Evolutionary conservation across 2,888 invertebrate species (phyloP).

Genomic region (Rhagium mordax): DNA sequence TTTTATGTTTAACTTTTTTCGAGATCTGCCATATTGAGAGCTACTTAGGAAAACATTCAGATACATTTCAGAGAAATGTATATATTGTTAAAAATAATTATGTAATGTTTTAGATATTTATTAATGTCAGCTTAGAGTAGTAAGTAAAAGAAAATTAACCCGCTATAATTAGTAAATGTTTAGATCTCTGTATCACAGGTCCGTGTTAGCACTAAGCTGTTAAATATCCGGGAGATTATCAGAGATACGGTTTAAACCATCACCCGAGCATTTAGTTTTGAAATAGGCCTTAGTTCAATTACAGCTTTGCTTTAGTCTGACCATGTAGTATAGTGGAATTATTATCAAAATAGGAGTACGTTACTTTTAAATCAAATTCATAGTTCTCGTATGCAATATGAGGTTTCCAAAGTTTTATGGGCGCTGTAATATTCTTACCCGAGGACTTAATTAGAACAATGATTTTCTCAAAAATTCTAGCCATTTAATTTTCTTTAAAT

Average conservation of each 20-base stretch:
- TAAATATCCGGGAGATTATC: slow-evolving; percentile 53
- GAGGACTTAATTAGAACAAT: no score
- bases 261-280: slow-evolving; percentile 30
- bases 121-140: slow-evolving; percentile 68
- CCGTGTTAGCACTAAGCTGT: slow-evolving; percentile 62
- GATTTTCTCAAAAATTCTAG: no score
- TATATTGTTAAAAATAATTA: slow-evolving; percentile 65
- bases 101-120: slow-evolving; percentile 69
- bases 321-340: slow-evolving; percentile 11
- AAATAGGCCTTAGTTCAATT: slow-evolving; percentile 28
- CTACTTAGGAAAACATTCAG: slow-evolving; percentile 55
- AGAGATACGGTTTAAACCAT: slow-evolving; percentile 49
- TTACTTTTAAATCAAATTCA: no score
- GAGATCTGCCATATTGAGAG: slow-evolving; percentile 52
- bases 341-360: no score
- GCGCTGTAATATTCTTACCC: no score
- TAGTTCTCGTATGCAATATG: no score
- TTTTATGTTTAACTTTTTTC: slow-evolving; percentile 35
- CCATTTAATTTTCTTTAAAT: no score
- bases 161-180: slow-evolving; percentile 63
- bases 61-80: slow-evolving; percentile 66
- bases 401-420: no score
- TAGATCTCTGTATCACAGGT: slow-evolving; percentile 64
- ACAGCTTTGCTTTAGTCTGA: slow-evolving; percentile 23
- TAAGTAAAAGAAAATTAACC: slow-evolving; percentile 57